Evolutionary conservation across 2,113 vertebrate genomes (phyloP), one percentile per base, ranked within the genome.

Genomic region (Nycticorax nycticorax): DNA sequence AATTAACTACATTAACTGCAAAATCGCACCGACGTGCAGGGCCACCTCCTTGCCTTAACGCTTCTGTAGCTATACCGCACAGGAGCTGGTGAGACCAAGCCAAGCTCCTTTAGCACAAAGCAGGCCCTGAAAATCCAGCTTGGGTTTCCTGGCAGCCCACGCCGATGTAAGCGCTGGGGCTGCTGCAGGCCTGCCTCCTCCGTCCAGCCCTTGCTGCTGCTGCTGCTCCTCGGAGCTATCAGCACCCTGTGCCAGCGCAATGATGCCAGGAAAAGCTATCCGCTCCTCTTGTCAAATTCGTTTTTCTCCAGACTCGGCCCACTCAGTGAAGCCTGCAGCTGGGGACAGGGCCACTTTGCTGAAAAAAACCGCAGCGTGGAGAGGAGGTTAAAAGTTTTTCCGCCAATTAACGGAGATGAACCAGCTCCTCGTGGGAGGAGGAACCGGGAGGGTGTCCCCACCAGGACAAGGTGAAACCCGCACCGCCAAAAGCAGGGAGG

Each of bases 211-310:
- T 7, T 2, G 50, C 52, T 35, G 62, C 43, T 35, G 62, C 43
- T 7, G 81, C 2, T 12, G 55, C 45, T 48, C 66, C 66, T 1
- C 0, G 32, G 37, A 41, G 75, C 39, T 12, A 24, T 1, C 66
- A 32, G 1, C 15, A 1, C 24, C 37, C 68, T 3, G 8, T 0
- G 10, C 1, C 23, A 4, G 48, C 19, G 30, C 5, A 3, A 6
- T 14, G 10, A 8, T 6, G 7, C 57, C 12, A 32, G 33, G 6
- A 26, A 17, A n/a, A 68, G 41, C 52, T 1, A 13, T 4, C 45
- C 7, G 2, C 43, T 53, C 2, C 1, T 39, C 22, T 1, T 0
- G 23, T 14, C 56, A 11, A 7, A 17, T 3, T 2, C 6, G n/a
- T 0, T 0, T 27, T 0, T 22, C 43, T 43, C 28, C 53, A 9